Evolutionary conservation across 2,797 vertebrate species (phyloP).

Genomic region (Echiichthys vipera): DNA sequence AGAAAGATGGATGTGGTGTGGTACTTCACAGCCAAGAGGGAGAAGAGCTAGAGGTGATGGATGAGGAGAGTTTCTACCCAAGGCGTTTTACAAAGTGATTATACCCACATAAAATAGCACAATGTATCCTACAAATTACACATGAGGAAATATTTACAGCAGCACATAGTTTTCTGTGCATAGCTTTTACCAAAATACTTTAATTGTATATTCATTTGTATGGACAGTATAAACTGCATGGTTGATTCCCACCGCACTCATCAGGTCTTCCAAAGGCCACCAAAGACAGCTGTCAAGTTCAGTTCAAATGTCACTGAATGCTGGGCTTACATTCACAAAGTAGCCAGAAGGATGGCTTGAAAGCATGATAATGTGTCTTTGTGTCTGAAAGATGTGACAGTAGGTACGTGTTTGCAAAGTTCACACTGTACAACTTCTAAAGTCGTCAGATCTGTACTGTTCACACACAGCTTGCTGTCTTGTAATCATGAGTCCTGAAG

Average conservation of each 20-base stretch:
- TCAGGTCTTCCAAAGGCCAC: slow-evolving; percentile 1
- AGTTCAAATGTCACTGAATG: background rate
- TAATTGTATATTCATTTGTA: background rate
- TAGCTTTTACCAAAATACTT: background rate
- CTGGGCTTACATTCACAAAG: background rate
- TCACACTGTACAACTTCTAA: no score
- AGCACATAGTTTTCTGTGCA: background rate
- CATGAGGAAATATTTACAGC: background rate
- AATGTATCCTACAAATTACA: background rate
- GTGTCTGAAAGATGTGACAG: background rate
- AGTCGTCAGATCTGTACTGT: no score
- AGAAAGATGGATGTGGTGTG: slow-evolving; percentile 54
- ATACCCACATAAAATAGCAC: background rate
- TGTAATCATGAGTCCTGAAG: no score
- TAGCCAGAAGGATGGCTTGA: background rate
- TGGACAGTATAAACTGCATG: background rate
- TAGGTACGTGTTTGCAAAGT: background rate
- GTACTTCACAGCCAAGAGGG: slow-evolving; percentile 49
- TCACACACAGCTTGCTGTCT: no score
- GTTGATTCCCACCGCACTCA: background rate
- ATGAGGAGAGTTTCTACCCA: slow-evolving; percentile 5
- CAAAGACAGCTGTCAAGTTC: background rate
- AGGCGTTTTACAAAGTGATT: slow-evolving; percentile 1
- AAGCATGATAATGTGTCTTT: background rate
- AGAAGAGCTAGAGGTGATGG: slow-evolving; percentile 32